phyloP scores from a whole-genome alignment of 2,888 invertebrate genomes.

The Serripes groenlandicus region DNA sequence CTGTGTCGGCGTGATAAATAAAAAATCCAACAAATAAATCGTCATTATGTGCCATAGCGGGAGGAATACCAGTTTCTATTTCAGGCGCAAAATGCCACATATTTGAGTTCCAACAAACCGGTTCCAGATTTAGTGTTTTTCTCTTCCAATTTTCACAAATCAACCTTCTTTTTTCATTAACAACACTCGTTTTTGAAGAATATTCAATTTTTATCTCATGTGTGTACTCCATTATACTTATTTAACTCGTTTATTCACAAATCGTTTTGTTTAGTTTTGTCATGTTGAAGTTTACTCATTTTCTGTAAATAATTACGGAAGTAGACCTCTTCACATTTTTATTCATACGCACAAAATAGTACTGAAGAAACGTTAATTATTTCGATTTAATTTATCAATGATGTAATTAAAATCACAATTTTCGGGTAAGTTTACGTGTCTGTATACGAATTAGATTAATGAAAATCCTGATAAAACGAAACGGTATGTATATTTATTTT shows the following conservation, averaged over 20 bases:
- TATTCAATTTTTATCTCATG: slow-evolving; percentile 13
- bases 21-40: background rate
- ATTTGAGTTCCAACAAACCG: slow-evolving; percentile 8
- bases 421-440: background rate
- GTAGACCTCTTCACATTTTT: background rate
- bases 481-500: background rate
- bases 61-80: background rate
- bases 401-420: background rate
- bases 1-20: background rate
- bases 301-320: slow-evolving; percentile 11
- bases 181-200: background rate
- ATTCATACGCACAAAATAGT: background rate
- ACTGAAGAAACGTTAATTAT: background rate
- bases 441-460: background rate
- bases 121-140: background rate
- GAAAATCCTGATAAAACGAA: too few relatives aligned
- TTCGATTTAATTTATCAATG: background rate
- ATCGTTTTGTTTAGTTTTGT: background rate
- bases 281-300: background rate
- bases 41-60: background rate
- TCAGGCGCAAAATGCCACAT: slow-evolving; percentile 52
- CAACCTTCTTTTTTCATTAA: background rate
- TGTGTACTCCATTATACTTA: background rate
- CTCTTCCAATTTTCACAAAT: background rate
- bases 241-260: background rate